Conservation (phyloP, 2,888 invertebrate genomes). For the Drosophila neonasuta region DNA sequence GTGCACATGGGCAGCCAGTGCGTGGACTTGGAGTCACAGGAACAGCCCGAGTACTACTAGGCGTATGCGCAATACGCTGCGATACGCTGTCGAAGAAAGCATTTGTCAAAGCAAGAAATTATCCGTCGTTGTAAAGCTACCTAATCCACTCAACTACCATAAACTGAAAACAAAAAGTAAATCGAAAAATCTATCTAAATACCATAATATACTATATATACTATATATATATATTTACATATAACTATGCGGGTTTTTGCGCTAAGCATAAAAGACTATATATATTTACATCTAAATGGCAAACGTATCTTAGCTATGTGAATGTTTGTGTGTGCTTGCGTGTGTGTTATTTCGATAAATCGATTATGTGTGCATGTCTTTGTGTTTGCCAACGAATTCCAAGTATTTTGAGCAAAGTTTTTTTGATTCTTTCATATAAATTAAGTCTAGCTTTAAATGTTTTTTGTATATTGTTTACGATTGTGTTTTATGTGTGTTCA, state of each 20-base stretch:
- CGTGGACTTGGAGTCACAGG: constrained; percentile 75
- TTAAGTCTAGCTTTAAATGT: constrained; percentile 54
- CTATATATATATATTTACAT: constrained; percentile 26
- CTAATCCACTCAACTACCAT: constrained; percentile 49
- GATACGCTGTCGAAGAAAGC: constrained; percentile 5
- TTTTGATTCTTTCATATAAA: constrained; percentile 24
- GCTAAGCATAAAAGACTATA: constrained; percentile 67
- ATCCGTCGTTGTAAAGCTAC: constrained; percentile 77
- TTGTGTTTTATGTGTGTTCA: constrained; percentile 47
- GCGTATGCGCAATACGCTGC: constrained; percentile 19
- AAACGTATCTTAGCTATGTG: constrained; percentile 7
- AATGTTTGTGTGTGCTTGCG: constrained; percentile 26
- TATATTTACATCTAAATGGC: constrained; percentile 46
- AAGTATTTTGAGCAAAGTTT: constrained; percentile 54
- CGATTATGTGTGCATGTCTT: constrained; percentile 1
- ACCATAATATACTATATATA: constrained; percentile 34
- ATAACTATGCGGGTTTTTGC: constrained; percentile 62
- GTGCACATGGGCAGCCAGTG: constrained; percentile 78
- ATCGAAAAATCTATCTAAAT: constrained; percentile 36
- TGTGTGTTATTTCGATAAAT: constrained; percentile 1
- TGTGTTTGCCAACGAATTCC: constrained; percentile 60
- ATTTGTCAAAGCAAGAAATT: constrained; percentile 53
- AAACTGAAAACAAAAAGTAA: constrained; percentile 13
- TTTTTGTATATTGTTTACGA: constrained; percentile 39
- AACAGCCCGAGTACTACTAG: constrained; percentile 75